phyloP scores from a whole-genome alignment of 2,888 invertebrate species.

The Cephus pygmeus region DNA sequence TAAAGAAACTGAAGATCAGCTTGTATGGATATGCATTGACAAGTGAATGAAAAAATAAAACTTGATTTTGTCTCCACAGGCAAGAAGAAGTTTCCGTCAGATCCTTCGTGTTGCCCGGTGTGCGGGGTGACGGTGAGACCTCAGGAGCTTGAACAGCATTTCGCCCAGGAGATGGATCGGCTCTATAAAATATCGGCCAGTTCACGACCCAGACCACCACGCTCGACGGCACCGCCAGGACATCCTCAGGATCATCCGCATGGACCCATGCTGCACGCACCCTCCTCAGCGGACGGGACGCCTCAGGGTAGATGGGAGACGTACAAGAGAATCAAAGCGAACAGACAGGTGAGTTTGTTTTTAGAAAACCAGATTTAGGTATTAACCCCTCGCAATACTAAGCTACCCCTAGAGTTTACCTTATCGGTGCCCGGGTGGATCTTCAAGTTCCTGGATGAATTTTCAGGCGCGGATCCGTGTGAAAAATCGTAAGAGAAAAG shows the following conservation, averaged over 20 bases:
- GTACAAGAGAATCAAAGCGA: conserved; percentile 79
- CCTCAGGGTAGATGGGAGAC: conserved; percentile 78
- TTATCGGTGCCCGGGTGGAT: background rate
- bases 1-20: background rate
- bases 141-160: conserved; percentile 86
- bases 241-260: conserved; percentile 59
- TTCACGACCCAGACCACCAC: conserved; percentile 55
- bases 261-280: conserved; percentile 62
- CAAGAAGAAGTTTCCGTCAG: conserved; percentile 66
- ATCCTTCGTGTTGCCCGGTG: conserved; percentile 86
- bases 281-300: conserved; percentile 65
- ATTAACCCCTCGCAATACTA: background rate
- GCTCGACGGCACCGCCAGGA: conserved; percentile 62
- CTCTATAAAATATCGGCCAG: conserved; percentile 70
- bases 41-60: background rate
- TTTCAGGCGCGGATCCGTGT: conserved; percentile 65
- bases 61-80: conserved; percentile 42
- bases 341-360: conserved; percentile 74
- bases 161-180: conserved; percentile 82
- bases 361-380: background rate
- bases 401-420: no score
- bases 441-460: background rate
- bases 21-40: background rate
- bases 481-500: conserved; percentile 76
- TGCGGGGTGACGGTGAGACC: conserved; percentile 87